Evolutionary conservation across 2,888 invertebrate species (phyloP).

Genomic region (Spodoptera littoralis): DNA sequence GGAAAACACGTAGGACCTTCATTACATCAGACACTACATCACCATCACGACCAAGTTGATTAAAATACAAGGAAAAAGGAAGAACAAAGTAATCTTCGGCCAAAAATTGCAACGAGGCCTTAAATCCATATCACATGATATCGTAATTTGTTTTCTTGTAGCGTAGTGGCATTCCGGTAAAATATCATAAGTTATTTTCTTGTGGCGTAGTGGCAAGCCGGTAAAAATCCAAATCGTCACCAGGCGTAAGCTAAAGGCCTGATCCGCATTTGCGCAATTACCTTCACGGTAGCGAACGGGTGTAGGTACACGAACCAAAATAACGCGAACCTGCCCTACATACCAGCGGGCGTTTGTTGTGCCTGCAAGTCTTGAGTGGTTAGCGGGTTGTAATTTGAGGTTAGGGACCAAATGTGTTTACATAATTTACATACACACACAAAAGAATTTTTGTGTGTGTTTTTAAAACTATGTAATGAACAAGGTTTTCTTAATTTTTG

Average conservation of each 20-base stretch:
- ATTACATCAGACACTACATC: no score
- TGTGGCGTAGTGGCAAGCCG: conserved; percentile 14
- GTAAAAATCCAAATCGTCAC: conserved; percentile 39
- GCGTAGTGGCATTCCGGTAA: background rate
- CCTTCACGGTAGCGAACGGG: conserved; percentile 51
- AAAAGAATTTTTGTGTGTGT: no score
- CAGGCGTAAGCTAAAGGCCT: conserved; percentile 38
- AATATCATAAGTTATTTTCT: conserved; percentile 20
- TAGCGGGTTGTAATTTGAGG: background rate
- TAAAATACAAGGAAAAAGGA: background rate
- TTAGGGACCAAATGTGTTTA: no score
- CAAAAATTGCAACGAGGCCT: background rate
- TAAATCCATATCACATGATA: conserved; percentile 5
- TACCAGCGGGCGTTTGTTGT: conserved; percentile 38
- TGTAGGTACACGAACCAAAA: conserved; percentile 59
- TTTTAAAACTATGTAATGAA: no score
- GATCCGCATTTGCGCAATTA: conserved; percentile 58
- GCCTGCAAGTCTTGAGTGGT: conserved; percentile 15
- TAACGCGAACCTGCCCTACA: conserved; percentile 62
- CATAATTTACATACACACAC: no score
- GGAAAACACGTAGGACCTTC: no score
- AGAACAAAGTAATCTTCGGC: background rate
- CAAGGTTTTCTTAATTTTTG: no score
- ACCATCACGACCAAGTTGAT: no score
- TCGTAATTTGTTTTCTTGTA: conserved; percentile 12